Evolutionary conservation across 2,888 invertebrate genomes (phyloP).

Genomic region (Sesia bembeciformis): DNA sequence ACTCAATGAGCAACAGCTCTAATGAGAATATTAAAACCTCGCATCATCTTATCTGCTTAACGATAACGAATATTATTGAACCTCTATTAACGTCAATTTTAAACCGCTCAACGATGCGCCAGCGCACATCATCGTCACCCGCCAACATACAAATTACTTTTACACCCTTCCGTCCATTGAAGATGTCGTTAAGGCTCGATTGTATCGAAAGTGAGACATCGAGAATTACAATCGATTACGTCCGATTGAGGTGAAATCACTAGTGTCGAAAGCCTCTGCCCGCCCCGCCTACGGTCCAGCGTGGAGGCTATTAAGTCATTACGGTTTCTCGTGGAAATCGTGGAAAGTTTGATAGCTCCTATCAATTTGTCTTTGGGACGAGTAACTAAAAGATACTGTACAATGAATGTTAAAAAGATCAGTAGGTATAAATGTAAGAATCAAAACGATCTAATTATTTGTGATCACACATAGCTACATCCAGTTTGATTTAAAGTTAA

Average conservation of each 20-base stretch:
- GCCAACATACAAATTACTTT: slow-evolving; percentile 1
- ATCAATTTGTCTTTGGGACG: too few species aligned
- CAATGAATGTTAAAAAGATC: too few species aligned
- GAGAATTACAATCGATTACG: slow-evolving; percentile 39
- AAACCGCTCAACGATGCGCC: neutral
- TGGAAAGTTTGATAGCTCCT: neutral
- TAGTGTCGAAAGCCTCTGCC: slow-evolving; percentile 27
- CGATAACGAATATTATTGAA: neutral
- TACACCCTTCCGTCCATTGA: slow-evolving; percentile 1
- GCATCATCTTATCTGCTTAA: slow-evolving; percentile 1
- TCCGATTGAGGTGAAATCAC: slow-evolving; percentile 23
- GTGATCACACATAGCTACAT: too few species aligned
- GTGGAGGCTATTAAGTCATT: slow-evolving; percentile 14
- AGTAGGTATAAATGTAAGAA: too few species aligned
- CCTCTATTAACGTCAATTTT: slow-evolving; percentile 6
- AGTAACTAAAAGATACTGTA: too few species aligned
- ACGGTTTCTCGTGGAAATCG: neutral
- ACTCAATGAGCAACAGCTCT: too few species aligned
- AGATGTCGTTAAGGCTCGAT: slow-evolving; percentile 7
- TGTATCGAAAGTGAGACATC: slow-evolving; percentile 34
- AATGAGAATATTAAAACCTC: neutral
- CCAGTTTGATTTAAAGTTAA: too few species aligned
- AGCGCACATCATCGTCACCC: neutral
- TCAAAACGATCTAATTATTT: too few species aligned
- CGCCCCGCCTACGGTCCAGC: slow-evolving; percentile 27